Evolutionary conservation across 2,797 vertebrate species (phyloP), one percentile per base, ranked within the genome.

Genomic region (Botia kubotai): DNA sequence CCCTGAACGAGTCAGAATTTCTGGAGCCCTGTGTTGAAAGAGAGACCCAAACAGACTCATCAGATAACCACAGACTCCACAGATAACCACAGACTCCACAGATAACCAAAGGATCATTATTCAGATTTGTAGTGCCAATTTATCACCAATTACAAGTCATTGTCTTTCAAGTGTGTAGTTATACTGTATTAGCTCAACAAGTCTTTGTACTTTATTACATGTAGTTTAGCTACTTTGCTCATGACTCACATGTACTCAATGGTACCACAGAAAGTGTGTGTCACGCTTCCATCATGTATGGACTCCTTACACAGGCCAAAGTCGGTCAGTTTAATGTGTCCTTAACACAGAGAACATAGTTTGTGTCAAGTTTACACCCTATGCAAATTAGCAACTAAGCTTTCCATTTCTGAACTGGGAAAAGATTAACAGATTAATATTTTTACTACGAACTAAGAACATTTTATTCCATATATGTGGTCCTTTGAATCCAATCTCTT

Each of bases 1-100:
- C 84, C 97, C 97, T 16, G 96, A 97, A 89, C 97, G 95, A 95
- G 96, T 98, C 82, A 98, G 91, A 90, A 98, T 98, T 92, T 98
- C 97, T 87, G 97, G 97, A 88, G 97, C 97, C 97, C 97, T 98
- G 87, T 11, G 60, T 33, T 14, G 80, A 72, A 36, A 80, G 58
- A 3, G 39, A 71, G 67, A 57, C 46, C 21, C 48, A 39, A 70
- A 66, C 1, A 75, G 39, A 70, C 5, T 39, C 6, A 58, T 23
- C 2, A 19, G 52, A 68, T 12, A 19, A 69, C 36, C 17, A 43
- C 1, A 75, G 39, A 70, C 5, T 33, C 43, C 43, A 10, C 7
- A 46, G 43, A 46, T 46, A 46, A 46, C 43, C 43, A 46, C 1
- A 75, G 39, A 70, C 5, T 33, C 43, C 43, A 10, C 7, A 46